Percentiles rank a stretch among this genome's conserved stretches.
These are phyloP conservation scores for Dioctria rufipes DNA, from an alignment of 2,888 invertebrate genomes.

Conservation along the genomic window DNA sequence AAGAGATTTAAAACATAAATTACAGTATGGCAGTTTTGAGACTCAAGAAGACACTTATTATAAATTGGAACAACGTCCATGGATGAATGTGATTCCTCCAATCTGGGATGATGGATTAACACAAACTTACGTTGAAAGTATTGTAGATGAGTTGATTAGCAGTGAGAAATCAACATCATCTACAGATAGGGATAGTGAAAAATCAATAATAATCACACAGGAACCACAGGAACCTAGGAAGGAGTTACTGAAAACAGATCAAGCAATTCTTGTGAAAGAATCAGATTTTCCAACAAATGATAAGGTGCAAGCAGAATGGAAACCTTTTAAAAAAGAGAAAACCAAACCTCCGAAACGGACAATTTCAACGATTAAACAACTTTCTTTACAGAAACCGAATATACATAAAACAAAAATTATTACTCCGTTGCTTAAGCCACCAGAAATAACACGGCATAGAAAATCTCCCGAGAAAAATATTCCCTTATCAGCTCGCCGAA, in stretches of 20 bases:
- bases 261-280: neutral
- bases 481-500: neutral
- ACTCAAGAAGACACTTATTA: too few species aligned
- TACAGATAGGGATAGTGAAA: neutral
- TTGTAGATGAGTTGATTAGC: conserved; percentile 3
- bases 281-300: neutral
- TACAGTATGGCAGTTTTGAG: too few species aligned
- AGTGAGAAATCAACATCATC: neutral
- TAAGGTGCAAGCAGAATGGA: neutral
- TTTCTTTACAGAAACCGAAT: neutral
- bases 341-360: neutral
- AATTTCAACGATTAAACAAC: too few species aligned
- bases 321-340: neutral
- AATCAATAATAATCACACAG: neutral
- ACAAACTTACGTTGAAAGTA: neutral
- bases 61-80: too few species aligned
- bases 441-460: neutral
- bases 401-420: neutral
- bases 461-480: neutral
- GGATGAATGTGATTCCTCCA: too few species aligned
- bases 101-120: too few species aligned
- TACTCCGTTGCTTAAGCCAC: neutral
- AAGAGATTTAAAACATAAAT: too few species aligned
- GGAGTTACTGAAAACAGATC: neutral
- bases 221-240: neutral